Evolutionary conservation across 2,797 vertebrate genomes (phyloP).

Genomic region (Helicolenus hilgendorfi): DNA sequence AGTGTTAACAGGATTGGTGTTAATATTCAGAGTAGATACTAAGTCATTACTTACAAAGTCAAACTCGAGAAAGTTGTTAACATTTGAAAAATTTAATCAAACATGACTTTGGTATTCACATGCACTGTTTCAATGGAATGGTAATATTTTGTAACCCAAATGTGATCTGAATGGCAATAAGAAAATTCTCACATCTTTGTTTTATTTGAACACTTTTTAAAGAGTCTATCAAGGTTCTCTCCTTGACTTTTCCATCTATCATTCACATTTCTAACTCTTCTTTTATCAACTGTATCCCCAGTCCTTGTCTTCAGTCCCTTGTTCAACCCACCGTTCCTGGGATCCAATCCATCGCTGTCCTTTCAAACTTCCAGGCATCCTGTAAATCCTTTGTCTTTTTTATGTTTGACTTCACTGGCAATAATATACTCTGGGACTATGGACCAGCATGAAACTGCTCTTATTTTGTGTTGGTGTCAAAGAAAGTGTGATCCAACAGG

Average conservation of each 20-base stretch:
- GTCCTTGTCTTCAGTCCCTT: slow-evolving; percentile 1
- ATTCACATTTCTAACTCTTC: background rate
- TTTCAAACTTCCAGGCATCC: slow-evolving; percentile 6
- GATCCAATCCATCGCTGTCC: background rate
- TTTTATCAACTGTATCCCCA: background rate
- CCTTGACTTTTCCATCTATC: background rate
- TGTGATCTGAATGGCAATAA: background rate
- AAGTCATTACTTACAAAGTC: background rate
- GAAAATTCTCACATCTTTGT: background rate
- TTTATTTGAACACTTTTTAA: background rate
- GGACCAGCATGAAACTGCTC: slow-evolving; percentile 35
- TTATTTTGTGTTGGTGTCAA: slow-evolving; percentile 58
- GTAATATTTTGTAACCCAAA: background rate
- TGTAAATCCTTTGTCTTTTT: slow-evolving; percentile 24
- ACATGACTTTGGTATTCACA: background rate
- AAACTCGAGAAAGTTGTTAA: background rate
- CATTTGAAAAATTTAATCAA: background rate
- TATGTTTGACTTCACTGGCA: slow-evolving; percentile 30
- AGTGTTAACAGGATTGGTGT: background rate
- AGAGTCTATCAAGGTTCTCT: background rate
- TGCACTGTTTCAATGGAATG: background rate
- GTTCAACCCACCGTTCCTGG: slow-evolving; percentile 3
- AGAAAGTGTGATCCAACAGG: slow-evolving; percentile 45
- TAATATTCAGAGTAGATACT: background rate
- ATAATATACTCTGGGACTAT: slow-evolving; percentile 25